phyloP scores from a whole-genome alignment of 1,140 invertebrate genomes.

The Holotrichia oblita region DNA sequence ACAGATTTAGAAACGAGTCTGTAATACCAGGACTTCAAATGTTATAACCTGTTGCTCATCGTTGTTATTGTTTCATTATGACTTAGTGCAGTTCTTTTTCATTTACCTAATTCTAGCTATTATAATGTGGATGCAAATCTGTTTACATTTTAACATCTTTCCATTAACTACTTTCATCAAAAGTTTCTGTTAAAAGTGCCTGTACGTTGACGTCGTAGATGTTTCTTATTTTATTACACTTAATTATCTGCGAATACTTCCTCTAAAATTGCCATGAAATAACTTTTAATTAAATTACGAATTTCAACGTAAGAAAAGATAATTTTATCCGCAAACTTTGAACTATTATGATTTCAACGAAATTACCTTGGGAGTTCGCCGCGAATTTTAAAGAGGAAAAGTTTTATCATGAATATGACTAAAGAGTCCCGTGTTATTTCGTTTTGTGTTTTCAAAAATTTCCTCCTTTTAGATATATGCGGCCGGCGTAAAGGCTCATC shows the following conservation, averaged over 20 bases:
- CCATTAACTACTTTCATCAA: no score
- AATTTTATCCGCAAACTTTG: constrained; percentile 9
- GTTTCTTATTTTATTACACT: neutral
- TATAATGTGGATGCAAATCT: no score
- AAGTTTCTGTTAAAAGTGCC: no score
- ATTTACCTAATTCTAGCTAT: no score
- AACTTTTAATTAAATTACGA: constrained; percentile 33
- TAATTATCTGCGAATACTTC: constrained; percentile 25
- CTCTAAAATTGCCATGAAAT: constrained; percentile 22
- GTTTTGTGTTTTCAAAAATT: constrained; percentile 15
- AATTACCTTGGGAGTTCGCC: constrained; percentile 20
- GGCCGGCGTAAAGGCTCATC: neutral
- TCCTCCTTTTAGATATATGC: neutral
- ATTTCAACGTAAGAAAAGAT: constrained; percentile 21
- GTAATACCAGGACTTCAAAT: no score
- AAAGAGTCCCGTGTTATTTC: neutral
- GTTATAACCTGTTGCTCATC: no score
- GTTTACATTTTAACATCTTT: no score
- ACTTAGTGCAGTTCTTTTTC: no score
- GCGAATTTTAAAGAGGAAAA: neutral
- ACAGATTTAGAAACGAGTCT: no score
- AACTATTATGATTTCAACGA: constrained; percentile 22
- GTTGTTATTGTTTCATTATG: no score
- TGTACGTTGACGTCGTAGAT: no score
- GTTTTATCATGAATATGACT: constrained; percentile 26